phyloP scores from a whole-genome alignment of 2,797 vertebrate genomes.

The Synanceia verrucosa region DNA sequence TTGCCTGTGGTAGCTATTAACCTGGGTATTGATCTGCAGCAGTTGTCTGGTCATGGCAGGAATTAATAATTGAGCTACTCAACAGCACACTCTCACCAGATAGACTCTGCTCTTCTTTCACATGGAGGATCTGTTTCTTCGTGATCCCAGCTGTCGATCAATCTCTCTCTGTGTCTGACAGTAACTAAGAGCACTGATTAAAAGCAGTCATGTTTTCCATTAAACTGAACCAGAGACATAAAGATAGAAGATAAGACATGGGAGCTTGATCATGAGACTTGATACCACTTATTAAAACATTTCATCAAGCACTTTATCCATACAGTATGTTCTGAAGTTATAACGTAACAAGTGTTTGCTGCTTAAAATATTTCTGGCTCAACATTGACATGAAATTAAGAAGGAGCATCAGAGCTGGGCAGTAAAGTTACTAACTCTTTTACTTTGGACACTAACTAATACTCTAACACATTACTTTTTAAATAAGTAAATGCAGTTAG shows the following conservation, averaged over 20 bases:
- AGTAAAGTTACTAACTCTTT: too few relatives aligned
- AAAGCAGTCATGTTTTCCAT: neutral
- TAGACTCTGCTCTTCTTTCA: neutral
- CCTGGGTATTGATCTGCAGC: conserved; percentile 45
- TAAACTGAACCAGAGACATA: neutral
- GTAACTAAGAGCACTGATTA: neutral
- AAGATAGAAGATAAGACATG: neutral
- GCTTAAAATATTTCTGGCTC: too few relatives aligned
- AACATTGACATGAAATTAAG: too few relatives aligned
- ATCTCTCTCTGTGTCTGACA: neutral
- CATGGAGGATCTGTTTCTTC: neutral
- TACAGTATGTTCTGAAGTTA: neutral
- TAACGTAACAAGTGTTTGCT: too few relatives aligned
- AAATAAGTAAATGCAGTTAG: too few relatives aligned
- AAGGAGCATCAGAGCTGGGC: too few relatives aligned
- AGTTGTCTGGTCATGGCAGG: conserved; percentile 21
- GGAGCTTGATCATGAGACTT: neutral
- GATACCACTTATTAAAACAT: neutral
- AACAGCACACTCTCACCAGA: conserved; percentile 15
- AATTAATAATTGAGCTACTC: conserved; percentile 34
- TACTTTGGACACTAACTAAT: too few relatives aligned
- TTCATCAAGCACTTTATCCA: neutral
- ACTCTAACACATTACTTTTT: too few relatives aligned
- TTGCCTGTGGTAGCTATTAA: conserved; percentile 42
- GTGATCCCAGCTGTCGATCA: neutral